phyloP scores from a whole-genome alignment of 92 coral and sea anemone species.

The Epizoanthus illoricatus region DNA sequence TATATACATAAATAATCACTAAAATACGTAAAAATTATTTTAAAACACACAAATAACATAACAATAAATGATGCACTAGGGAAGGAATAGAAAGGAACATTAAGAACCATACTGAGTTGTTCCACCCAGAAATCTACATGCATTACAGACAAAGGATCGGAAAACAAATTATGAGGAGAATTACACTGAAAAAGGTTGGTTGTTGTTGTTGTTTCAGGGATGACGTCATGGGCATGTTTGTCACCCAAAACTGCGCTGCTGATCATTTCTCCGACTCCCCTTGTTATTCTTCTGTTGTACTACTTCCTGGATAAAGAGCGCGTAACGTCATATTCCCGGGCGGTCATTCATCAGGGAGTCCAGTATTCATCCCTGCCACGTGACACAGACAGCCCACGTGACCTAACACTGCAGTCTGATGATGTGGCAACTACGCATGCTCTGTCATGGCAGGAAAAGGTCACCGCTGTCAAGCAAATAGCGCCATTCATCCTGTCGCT shows the following conservation, averaged over 20 bases:
- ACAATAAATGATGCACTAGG: no score
- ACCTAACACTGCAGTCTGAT: slow-evolving; percentile 30
- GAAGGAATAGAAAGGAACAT: no score
- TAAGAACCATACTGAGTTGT: no score
- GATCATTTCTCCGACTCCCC: slow-evolving; percentile 54
- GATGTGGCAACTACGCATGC: slow-evolving; percentile 43
- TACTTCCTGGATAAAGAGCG: slow-evolving; percentile 80
- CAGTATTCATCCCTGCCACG: slow-evolving; percentile 53
- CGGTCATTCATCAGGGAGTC: slow-evolving; percentile 9
- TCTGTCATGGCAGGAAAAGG: slow-evolving; percentile 73
- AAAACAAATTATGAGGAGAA: no score
- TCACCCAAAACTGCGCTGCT: slow-evolving; percentile 73
- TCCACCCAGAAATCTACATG: no score
- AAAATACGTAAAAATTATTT: no score
- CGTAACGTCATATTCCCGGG: slow-evolving; percentile 69
- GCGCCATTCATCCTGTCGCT: slow-evolving; percentile 64
- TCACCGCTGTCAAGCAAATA: slow-evolving; percentile 60
- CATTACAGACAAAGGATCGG: no score
- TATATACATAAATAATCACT: no score
- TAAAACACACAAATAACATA: no score
- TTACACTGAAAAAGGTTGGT: no score
- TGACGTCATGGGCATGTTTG: slow-evolving; percentile 79
- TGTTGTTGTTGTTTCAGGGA: slow-evolving; percentile 43
- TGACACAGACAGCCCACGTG: slow-evolving; percentile 20
- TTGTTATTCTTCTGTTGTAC: slow-evolving; percentile 64